A percentile compares a stretch with the other conserved stretches of the same genome.
Evolutionary conservation across 2,797 vertebrate genomes (phyloP).

Genomic region (Sparus aurata): DNA sequence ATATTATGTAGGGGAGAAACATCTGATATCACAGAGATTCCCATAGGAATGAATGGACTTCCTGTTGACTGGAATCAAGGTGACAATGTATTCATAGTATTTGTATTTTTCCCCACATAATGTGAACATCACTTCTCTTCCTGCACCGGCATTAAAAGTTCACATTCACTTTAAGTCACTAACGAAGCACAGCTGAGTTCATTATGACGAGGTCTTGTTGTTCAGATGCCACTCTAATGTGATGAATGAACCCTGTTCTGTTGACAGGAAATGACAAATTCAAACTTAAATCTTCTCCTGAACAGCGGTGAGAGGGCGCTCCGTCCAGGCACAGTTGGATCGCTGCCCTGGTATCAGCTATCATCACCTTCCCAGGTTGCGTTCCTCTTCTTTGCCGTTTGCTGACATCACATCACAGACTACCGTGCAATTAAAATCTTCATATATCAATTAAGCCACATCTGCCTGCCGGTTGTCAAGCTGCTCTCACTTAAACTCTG

Average conservation of each 20-base stretch:
- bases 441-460: neutral
- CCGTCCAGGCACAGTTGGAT: neutral
- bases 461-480: constrained; percentile 15
- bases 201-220: neutral
- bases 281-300: neutral
- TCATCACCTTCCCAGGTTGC: neutral
- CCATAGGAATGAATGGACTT: no score
- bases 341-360: neutral
- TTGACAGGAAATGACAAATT: neutral
- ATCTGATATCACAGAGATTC: no score
- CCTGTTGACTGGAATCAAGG: no score
- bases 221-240: neutral
- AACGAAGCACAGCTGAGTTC: neutral
- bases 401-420: neutral
- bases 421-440: neutral
- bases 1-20: no score
- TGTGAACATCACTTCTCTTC: neutral
- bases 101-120: neutral
- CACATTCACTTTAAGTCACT: neutral
- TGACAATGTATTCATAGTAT: no score
- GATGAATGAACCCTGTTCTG: neutral
- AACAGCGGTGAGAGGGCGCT: neutral
- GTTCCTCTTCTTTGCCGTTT: neutral
- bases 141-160: neutral
- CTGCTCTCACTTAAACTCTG: neutral